phyloP scores from a whole-genome alignment of 2,888 invertebrate species.

The Philaethria dido region DNA sequence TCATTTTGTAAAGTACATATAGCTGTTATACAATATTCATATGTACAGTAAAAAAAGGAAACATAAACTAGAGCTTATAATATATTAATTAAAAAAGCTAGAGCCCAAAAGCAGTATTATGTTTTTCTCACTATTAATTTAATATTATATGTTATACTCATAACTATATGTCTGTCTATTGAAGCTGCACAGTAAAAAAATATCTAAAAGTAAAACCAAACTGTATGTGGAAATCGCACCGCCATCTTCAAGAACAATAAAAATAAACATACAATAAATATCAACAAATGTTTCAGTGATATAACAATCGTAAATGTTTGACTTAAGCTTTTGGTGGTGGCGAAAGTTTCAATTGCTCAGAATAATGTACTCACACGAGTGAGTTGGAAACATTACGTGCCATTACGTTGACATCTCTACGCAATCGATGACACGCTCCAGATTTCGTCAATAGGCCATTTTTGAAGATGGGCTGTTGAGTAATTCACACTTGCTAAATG shows the following conservation, averaged over 20 bases:
- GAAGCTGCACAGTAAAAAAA: too few relatives aligned
- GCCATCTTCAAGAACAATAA: background rate
- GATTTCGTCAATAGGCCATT: conserved; percentile 53
- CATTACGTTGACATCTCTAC: conserved; percentile 31
- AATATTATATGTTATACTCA: too few relatives aligned
- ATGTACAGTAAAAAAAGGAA: too few relatives aligned
- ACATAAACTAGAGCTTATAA: too few relatives aligned
- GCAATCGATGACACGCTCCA: conserved; percentile 64
- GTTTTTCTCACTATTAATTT: too few relatives aligned
- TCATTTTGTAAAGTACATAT: background rate
- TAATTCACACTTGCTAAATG: conserved; percentile 38
- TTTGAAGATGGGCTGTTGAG: conserved; percentile 53
- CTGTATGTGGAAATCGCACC: too few relatives aligned
- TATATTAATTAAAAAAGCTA: too few relatives aligned
- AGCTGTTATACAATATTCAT: background rate
- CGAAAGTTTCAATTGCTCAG: conserved; percentile 18
- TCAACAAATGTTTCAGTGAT: background rate
- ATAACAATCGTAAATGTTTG: background rate
- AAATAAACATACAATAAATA: background rate
- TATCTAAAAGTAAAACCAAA: too few relatives aligned
- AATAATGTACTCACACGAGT: conserved; percentile 9
- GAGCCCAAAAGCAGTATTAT: too few relatives aligned
- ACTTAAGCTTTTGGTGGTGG: background rate
- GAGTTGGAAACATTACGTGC: conserved; percentile 23
- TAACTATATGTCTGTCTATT: too few relatives aligned